Evolutionary conservation across 2,113 vertebrate genomes (phyloP).

Genomic region (Argyrosomus japonicus): DNA sequence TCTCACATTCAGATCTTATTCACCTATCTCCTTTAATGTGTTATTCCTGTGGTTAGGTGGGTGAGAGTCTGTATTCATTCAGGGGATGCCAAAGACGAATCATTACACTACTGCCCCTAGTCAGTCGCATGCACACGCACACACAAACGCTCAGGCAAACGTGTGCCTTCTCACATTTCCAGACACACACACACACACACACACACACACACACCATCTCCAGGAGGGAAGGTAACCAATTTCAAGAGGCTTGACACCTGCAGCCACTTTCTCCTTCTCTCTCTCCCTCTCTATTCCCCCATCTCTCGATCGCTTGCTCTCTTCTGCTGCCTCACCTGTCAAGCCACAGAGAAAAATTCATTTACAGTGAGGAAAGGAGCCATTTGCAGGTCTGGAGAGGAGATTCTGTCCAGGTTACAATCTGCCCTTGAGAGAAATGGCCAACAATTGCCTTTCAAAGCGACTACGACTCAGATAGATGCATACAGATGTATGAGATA

Average conservation of each 20-base stretch:
- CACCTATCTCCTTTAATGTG: constrained; percentile 60
- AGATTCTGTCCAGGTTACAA: constrained; percentile 35
- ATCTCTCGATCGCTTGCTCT: constrained; percentile 32
- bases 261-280: constrained; percentile 43
- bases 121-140: constrained; percentile 13
- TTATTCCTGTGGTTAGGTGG: constrained; percentile 56
- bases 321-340: constrained; percentile 64
- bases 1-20: constrained; percentile 62
- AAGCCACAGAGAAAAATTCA: constrained; percentile 58
- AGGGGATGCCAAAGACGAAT: constrained; percentile 55
- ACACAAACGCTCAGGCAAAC: constrained; percentile 10
- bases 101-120: constrained; percentile 36
- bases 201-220: constrained; percentile 38
- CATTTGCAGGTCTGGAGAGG: constrained; percentile 58
- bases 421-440: constrained; percentile 32
- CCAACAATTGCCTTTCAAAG: constrained; percentile 20
- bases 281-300: constrained; percentile 17
- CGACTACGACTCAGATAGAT: neutral
- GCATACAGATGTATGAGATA: neutral
- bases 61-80: constrained; percentile 47
- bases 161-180: constrained; percentile 4
- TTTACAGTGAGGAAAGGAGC: constrained; percentile 57
- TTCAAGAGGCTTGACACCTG: constrained; percentile 74
- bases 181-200: constrained; percentile 28
- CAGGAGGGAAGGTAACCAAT: constrained; percentile 69